Evolutionary conservation across 2,797 vertebrate species (phyloP).

Genomic region (Melanotaenia maccullochi): DNA sequence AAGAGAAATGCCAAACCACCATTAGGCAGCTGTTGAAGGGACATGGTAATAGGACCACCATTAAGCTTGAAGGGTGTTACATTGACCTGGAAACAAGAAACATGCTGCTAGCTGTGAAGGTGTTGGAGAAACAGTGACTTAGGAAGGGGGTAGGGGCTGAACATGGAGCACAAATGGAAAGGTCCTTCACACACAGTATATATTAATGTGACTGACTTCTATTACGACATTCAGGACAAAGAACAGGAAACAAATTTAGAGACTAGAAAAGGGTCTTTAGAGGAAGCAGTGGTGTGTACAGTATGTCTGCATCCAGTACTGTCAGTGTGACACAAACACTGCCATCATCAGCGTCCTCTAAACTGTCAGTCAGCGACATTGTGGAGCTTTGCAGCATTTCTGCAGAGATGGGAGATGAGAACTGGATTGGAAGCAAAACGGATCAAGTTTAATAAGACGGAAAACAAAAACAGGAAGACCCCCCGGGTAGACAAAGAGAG

Average conservation of each 20-base stretch:
- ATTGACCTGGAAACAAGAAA: conserved; percentile 28
- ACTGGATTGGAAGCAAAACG: conserved; percentile 38
- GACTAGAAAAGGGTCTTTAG: not conserved
- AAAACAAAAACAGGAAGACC: conserved; percentile 41
- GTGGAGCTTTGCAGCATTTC: conserved; percentile 40
- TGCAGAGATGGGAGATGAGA: conserved; percentile 36
- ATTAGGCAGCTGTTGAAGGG: conserved; percentile 23
- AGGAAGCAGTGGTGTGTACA: not conserved
- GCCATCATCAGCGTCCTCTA: conserved; percentile 19
- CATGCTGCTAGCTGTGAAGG: conserved; percentile 14
- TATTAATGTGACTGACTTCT: not conserved
- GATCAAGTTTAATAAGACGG: conserved; percentile 62
- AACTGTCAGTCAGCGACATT: conserved; percentile 44
- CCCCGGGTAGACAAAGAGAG: conserved; percentile 33
- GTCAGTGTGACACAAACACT: conserved; percentile 19
- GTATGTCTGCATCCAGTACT: conserved; percentile 24
- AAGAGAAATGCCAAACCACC: conserved; percentile 29
- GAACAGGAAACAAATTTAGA: not conserved
- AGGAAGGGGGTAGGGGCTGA: not conserved
- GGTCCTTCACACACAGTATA: not conserved
- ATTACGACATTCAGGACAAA: conserved; percentile 9
- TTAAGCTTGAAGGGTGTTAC: conserved; percentile 28
- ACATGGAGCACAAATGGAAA: not conserved
- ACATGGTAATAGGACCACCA: conserved; percentile 12
- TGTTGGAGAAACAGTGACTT: conserved; percentile 21